Conservation (phyloP, 1,140 invertebrate species). For the Lysiphlebus fabarum region DNA sequence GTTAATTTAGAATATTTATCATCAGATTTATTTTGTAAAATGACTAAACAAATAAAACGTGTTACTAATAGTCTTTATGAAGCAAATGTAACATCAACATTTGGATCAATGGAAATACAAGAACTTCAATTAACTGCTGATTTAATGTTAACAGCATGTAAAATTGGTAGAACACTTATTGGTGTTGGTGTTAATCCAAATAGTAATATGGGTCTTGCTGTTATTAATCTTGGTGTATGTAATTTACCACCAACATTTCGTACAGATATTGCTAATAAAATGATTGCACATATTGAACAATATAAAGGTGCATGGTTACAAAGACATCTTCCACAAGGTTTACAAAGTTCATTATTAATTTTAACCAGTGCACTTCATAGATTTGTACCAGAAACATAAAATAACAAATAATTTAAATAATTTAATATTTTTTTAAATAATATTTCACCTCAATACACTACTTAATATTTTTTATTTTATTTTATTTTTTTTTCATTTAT, state of each 20-base stretch:
- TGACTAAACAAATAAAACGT: conserved; percentile 60
- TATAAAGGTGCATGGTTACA: conserved; percentile 61
- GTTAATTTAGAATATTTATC: conserved; percentile 62
- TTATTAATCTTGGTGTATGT: conserved; percentile 63
- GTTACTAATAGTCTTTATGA: conserved; percentile 55
- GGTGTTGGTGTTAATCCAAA: conserved; percentile 63
- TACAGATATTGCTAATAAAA: conserved; percentile 67
- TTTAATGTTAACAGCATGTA: conserved; percentile 63
- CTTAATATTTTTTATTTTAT: conserved; percentile 13
- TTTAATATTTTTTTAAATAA: neutral
- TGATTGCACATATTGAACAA: conserved; percentile 60
- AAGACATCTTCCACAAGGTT: conserved; percentile 57
- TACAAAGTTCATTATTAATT: conserved; percentile 57
- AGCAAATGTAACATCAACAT: conserved; percentile 49
- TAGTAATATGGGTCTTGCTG: conserved; percentile 61
- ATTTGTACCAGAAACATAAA: conserved; percentile 56
- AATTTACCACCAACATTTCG: conserved; percentile 63
- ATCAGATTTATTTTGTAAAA: conserved; percentile 59
- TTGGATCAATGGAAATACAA: conserved; percentile 55
- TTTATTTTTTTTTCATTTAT: conserved; percentile 1
- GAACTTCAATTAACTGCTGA: conserved; percentile 63
- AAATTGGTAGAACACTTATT: conserved; percentile 61
- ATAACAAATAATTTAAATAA: conserved; percentile 9
- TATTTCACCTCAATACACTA: conserved; percentile 3
- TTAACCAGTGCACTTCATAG: conserved; percentile 57